Evolutionary conservation across 2,797 vertebrate species (phyloP), one percentile per base, ranked within the genome.

Genomic region (Chelon auratus): DNA sequence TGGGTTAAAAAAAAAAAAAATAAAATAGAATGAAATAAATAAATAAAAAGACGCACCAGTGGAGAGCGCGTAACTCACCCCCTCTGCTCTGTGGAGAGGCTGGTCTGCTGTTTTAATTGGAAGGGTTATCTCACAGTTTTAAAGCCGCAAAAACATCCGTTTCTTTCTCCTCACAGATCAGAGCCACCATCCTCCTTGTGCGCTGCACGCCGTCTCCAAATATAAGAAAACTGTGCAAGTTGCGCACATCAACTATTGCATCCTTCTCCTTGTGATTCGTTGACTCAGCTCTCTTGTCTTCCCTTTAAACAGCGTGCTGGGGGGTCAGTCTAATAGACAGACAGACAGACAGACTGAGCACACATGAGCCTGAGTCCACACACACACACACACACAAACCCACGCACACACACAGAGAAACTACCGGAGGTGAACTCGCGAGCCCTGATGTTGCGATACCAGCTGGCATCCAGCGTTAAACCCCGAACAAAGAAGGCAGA

Each of bases 271-370:
- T 62, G 86, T 58, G 89, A 89, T 87, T 85, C 86, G 90, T 91
- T 89, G 93, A 88, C 87, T 90, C 90, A 87, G 89, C 89, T 75
- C 91, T 88, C 89, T 87, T 78, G 87, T 90, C 83, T 93, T 91
- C 84, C 89, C 87, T 89, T 91, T 89, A 87, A 91, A 87, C 86
- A 59, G 87, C 90, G 75, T 43, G 80, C 87, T 67, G 86, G 87
- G 86, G 90, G 89, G 87, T 91, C 90, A 90, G 79, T 69, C 83
- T 86, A 88, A 82, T 83, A 87, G 81, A 71, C 78, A 78, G 84
- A 78, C 80, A 70, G 83, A 71, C 78, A 78, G 84, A 78, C 80
- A 68, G 83, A 74, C 75, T 18, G 70, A 70, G 69, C 73, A 47
- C 80, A 77, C 77, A 47, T 22, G 7, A 48, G 57, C 30, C 47